Conservation (phyloP, 2,797 vertebrate genomes). For the Iguana delicatissima region DNA sequence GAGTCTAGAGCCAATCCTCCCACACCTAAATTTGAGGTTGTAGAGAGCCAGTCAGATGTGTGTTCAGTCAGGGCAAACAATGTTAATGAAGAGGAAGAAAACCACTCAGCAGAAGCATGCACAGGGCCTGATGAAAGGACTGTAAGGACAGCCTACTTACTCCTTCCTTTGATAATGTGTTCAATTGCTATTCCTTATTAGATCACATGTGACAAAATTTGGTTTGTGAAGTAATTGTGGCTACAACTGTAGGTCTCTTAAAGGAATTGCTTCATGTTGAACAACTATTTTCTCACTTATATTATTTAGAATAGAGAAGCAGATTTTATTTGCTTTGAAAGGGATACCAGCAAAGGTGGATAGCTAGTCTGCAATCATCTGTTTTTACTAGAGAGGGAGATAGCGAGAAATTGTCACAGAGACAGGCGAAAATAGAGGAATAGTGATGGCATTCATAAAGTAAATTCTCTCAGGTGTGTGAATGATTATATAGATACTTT, state of each 20-base stretch:
- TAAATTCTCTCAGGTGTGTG: neutral
- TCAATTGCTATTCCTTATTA: too few relatives aligned
- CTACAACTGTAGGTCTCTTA: neutral
- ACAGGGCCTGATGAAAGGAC: too few relatives aligned
- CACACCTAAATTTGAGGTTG: too few relatives aligned
- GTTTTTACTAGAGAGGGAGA: neutral
- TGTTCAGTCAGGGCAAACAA: too few relatives aligned
- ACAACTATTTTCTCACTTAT: neutral
- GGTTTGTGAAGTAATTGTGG: neutral
- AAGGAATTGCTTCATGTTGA: neutral
- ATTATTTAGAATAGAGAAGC: neutral
- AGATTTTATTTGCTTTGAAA: neutral
- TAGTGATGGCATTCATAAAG: neutral
- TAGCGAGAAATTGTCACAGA: neutral
- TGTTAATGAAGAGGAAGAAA: too few relatives aligned
- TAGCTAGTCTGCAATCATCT: neutral
- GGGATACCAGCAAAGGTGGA: neutral
- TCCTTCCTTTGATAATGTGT: too few relatives aligned
- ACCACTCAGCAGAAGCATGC: too few relatives aligned
- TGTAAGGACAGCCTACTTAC: too few relatives aligned
- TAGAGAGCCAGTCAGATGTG: too few relatives aligned
- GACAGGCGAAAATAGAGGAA: neutral
- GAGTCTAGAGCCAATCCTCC: too few relatives aligned
- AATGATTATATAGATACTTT: neutral
- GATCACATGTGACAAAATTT: neutral